Conservation (phyloP, 2,888 invertebrate genomes). For the Drosophila mercatorum region DNA sequence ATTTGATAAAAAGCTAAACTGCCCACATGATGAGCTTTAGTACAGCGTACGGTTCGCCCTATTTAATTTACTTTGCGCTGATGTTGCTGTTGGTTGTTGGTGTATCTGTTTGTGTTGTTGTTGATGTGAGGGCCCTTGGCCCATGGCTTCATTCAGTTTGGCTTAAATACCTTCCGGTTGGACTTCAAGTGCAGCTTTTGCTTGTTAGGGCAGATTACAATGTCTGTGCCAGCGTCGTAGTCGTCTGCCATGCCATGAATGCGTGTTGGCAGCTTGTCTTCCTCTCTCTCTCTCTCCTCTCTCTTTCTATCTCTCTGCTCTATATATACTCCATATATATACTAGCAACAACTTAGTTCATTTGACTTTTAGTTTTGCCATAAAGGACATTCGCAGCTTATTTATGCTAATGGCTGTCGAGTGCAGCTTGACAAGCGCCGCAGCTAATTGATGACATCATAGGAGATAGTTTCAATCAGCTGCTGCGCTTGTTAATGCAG, state of each 20-base stretch:
- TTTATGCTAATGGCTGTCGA: background rate
- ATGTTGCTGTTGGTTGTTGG: conserved; percentile 7
- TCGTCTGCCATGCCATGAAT: background rate
- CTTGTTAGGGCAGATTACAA: conserved; percentile 35
- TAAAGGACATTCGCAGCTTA: conserved; percentile 2
- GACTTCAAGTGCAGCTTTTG: conserved; percentile 22
- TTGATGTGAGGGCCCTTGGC: background rate
- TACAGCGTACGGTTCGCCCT: background rate
- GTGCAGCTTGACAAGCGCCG: background rate
- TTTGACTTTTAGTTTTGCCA: conserved; percentile 44
- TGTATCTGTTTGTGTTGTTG: conserved; percentile 3
- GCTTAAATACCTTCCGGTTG: conserved; percentile 7
- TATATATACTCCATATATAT: background rate
- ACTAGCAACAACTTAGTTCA: conserved; percentile 14
- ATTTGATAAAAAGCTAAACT: too few species aligned
- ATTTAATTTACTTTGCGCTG: conserved; percentile 25
- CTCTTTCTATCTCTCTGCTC: background rate
- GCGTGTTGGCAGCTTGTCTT: background rate
- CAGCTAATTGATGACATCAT: conserved; percentile 1
- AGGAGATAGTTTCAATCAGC: conserved; percentile 1
- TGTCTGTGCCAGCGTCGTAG: background rate
- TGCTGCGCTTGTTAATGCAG: conserved; percentile 1
- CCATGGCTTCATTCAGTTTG: conserved; percentile 26
- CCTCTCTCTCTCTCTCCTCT: background rate
- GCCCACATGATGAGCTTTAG: background rate